These are phyloP conservation scores for Teleogryllus occipitalis DNA, from an alignment of 1,140 invertebrate genomes.

Conservation along the genomic window DNA sequence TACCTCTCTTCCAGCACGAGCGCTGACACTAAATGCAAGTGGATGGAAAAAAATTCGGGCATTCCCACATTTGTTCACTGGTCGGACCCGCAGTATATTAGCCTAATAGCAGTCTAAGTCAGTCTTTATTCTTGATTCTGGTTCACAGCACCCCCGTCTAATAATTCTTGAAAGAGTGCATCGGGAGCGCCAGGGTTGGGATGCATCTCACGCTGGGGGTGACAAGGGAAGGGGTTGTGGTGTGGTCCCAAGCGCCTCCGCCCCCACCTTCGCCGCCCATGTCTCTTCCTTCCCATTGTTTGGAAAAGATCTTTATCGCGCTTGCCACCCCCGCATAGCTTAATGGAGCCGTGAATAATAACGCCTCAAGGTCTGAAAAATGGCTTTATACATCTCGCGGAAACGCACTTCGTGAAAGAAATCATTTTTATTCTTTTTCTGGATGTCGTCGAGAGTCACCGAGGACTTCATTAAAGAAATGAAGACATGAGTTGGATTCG, in stretches of 20 bases:
- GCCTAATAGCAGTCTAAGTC: not conserved
- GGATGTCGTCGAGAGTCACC: too few relatives aligned
- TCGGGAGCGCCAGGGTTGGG: not conserved
- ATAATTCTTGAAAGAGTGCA: not conserved
- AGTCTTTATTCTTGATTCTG: not conserved
- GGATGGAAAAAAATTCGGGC: not conserved
- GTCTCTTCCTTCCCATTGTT: not conserved
- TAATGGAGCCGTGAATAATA: not conserved
- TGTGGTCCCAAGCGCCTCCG: too few relatives aligned
- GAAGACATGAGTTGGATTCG: too few relatives aligned
- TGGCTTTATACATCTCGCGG: too few relatives aligned
- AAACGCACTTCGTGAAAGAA: too few relatives aligned
- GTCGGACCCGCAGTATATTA: not conserved
- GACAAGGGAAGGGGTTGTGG: not conserved
- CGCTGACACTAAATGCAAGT: not conserved
- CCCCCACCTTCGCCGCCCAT: too few relatives aligned
- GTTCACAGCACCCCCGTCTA: not conserved
- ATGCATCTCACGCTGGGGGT: not conserved
- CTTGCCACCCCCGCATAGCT: not conserved
- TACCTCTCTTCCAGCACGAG: not conserved
- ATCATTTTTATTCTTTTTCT: too few relatives aligned
- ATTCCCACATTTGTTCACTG: not conserved
- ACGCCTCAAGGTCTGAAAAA: not conserved
- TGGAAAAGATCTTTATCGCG: not conserved
- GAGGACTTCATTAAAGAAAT: too few relatives aligned